A percentile compares a stretch with the other conserved stretches of the same genome.
phyloP scores from a whole-genome alignment of 1,140 invertebrate genomes.

The Bombus sibiricus region DNA sequence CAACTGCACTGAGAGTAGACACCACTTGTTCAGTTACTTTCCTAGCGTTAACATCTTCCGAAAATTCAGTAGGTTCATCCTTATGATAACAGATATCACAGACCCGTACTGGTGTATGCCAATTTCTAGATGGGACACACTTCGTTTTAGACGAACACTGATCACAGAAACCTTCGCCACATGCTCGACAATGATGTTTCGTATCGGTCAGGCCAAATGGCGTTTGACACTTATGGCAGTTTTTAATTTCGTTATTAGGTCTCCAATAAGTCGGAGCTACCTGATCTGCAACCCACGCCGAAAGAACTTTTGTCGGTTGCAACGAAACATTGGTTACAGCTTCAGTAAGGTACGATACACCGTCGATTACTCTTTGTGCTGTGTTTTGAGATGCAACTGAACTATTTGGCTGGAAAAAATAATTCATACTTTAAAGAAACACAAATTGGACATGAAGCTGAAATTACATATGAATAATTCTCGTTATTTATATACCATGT shows the following conservation, averaged over 20 bases:
- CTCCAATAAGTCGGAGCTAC: constrained; percentile 91
- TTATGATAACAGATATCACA: constrained; percentile 86
- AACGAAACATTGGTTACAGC: constrained; percentile 87
- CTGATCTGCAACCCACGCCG: constrained; percentile 90
- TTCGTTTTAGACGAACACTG: constrained; percentile 85
- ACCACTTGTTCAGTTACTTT: constrained; percentile 87
- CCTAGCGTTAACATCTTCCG: constrained; percentile 84
- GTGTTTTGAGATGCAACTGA: constrained; percentile 85
- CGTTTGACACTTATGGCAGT: constrained; percentile 87
- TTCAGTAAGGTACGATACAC: constrained; percentile 88
- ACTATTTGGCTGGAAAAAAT: constrained; percentile 68
- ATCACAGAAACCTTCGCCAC: constrained; percentile 89
- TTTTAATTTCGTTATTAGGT: constrained; percentile 90
- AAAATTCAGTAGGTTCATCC: constrained; percentile 62
- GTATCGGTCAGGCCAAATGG: constrained; percentile 82
- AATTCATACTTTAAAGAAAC: not conserved
- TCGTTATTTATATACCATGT: constrained; percentile 83
- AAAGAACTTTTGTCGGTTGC: constrained; percentile 87
- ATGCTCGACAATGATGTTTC: constrained; percentile 92
- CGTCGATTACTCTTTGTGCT: constrained; percentile 89
- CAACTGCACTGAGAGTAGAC: constrained; percentile 85
- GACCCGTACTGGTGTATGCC: constrained; percentile 86
- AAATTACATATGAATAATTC: not conserved
- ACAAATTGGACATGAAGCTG: not conserved
- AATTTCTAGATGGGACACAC: constrained; percentile 87